A percentile compares a stretch with the other conserved stretches of the same genome.
These are phyloP conservation scores for Drosophila trapezifrons DNA, from an alignment of 1,140 invertebrate genomes.

Conservation along the genomic window DNA sequence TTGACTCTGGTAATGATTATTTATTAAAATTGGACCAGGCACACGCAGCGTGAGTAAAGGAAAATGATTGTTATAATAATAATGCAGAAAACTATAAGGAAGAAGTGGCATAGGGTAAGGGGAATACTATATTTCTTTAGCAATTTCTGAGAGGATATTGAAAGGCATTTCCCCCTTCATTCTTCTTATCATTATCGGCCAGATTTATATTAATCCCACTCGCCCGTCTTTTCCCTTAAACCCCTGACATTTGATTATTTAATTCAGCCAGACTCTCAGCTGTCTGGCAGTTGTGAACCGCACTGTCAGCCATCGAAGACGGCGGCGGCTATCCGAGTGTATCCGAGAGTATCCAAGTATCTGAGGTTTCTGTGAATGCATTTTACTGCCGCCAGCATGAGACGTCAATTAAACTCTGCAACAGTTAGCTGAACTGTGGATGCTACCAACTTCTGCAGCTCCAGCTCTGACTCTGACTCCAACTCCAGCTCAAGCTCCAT, in stretches of 20 bases:
- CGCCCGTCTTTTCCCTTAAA: not conserved
- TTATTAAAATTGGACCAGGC: conserved; percentile 12
- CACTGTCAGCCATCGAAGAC: conserved; percentile 34
- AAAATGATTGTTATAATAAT: conserved; percentile 6
- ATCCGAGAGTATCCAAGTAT: conserved; percentile 7
- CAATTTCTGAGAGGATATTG: not conserved
- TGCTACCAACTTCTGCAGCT: conserved; percentile 35
- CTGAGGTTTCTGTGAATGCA: conserved; percentile 50
- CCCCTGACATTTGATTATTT: conserved; percentile 26
- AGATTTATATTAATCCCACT: not conserved
- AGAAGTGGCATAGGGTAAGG: too few species aligned
- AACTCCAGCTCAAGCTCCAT: not conserved
- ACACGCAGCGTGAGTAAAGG: conserved; percentile 8
- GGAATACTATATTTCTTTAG: not conserved
- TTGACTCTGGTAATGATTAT: conserved; percentile 5
- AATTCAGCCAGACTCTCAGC: conserved; percentile 13
- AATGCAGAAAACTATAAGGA: not conserved
- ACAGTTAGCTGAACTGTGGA: conserved; percentile 48
- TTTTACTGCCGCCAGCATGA: conserved; percentile 47
- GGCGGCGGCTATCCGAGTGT: conserved; percentile 14
- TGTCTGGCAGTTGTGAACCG: conserved; percentile 23
- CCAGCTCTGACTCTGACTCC: not conserved
- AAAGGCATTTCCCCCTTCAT: too few species aligned
- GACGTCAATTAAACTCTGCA: conserved; percentile 51
- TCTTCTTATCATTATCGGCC: not conserved